phyloP scores from a whole-genome alignment of 2,797 vertebrate genomes.

The Falco columbarius region DNA sequence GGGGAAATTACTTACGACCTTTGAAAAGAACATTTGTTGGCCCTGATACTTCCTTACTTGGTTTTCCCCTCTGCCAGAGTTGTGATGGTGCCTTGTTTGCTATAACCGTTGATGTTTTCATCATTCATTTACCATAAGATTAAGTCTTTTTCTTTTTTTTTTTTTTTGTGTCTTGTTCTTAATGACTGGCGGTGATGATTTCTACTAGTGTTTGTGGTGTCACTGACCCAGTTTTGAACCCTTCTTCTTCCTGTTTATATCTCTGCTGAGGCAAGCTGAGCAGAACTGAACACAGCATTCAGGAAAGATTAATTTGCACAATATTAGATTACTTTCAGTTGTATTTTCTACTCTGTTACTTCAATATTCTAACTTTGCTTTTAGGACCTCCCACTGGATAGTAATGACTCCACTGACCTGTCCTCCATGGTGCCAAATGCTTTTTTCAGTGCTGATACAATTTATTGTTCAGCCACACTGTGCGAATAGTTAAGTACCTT shows the following conservation, averaged over 20 bases:
- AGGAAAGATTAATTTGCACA: conserved; percentile 28
- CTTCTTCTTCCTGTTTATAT: conserved; percentile 42
- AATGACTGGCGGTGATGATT: background rate
- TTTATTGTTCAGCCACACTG: background rate
- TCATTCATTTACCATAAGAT: background rate
- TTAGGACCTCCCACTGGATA: background rate
- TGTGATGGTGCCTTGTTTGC: background rate
- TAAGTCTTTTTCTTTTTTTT: background rate
- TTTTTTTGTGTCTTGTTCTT: background rate
- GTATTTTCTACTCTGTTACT: background rate
- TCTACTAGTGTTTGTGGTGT: background rate
- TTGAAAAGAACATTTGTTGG: background rate
- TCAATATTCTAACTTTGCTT: background rate
- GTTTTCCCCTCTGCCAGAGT: background rate
- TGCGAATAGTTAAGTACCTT: background rate
- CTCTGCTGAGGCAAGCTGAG: background rate
- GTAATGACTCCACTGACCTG: background rate
- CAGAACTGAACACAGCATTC: background rate
- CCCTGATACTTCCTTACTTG: background rate
- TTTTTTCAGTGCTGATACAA: background rate
- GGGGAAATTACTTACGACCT: background rate
- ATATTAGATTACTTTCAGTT: conserved; percentile 15
- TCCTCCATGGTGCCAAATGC: background rate
- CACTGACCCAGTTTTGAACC: conserved; percentile 31
- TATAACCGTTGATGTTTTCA: background rate